Conservation (phyloP, 2,113 vertebrate genomes). For the Gymnorhina tibicen region DNA sequence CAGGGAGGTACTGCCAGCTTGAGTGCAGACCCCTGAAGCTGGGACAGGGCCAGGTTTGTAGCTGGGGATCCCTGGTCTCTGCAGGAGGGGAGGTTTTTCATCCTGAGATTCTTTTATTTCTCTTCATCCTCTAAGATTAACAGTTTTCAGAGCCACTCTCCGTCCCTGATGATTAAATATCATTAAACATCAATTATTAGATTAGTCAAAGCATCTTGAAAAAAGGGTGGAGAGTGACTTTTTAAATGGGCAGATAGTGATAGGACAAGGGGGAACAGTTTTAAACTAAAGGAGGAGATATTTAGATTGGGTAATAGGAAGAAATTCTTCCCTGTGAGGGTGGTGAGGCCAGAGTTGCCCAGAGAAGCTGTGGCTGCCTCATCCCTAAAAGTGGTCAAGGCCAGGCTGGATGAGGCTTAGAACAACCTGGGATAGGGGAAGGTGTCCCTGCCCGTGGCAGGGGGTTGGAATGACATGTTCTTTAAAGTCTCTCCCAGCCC, state of each 20-base stretch:
- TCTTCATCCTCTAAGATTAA: neutral
- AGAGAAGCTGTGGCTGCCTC: neutral
- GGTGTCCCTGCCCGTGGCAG: neutral
- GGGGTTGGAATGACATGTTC: neutral
- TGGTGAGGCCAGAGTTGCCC: rapidly evolving
- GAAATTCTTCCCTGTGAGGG: neutral
- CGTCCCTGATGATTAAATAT: neutral
- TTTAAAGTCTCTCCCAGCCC: neutral
- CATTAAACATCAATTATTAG: neutral
- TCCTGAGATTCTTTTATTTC: neutral
- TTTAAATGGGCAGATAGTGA: neutral
- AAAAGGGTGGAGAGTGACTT: neutral
- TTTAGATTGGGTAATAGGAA: neutral
- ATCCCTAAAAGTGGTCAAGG: neutral
- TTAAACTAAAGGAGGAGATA: neutral
- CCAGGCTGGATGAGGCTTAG: neutral
- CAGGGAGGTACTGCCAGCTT: neutral
- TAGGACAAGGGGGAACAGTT: neutral
- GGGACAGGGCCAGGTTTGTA: neutral
- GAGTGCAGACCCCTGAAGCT: neutral
- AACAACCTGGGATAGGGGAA: neutral
- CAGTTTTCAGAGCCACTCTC: neutral
- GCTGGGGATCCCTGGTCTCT: neutral
- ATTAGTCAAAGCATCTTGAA: neutral
- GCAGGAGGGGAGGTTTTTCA: neutral